Base-by-base conservation (phyloP, 2,888 invertebrate species). In the Poecilobothrus nobilitatus region DNA sequence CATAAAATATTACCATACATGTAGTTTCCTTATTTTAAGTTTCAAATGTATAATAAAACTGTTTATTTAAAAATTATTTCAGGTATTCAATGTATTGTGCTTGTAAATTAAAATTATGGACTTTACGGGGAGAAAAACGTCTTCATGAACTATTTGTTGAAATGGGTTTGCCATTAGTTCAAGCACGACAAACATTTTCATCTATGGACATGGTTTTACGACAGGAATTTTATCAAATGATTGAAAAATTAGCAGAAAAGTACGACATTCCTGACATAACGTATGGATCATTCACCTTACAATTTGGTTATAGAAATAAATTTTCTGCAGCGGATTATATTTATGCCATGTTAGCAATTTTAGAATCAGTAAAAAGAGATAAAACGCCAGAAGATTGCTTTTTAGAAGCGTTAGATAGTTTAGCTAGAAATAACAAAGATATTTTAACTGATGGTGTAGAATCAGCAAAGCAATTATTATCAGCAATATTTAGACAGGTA, bases 201-300 rank as follows among this genome's bases (percentile, higher is more conserved):
- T 87, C 94, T 0, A 97, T 97, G 97, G 96, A 97, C 81, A 85
- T 95, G 72, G 86, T 87, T 61, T 83, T 95, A 27, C 87, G 94
- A 1, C 88, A 89, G 66, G 89, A 90, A 73, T 89, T 95, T 76
- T 87, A 89, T 65, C 81, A 86, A 27, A 87, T 89, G 76, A 79
- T 94, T 63, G 89, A 91, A 77, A 85, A 87, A 67, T 83, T 88
- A 3, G 82, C 86, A 0, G 85, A 86, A 70, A 88, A 88, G 74
- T 92, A 90, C 77, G 85, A 86, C 71, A 84, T 95, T 68, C 86
- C 89, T 0, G 86, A 87, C 69, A 84, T 94, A 18, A 83, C 90
- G 0, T 89, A 89, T 73, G 88, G 90, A 44, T 89, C 94, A 10
- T 96, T 96, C 79, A 86, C 90, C 5, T 84, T 94, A 67, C 89